Conservation (phyloP, 2,888 invertebrate species). For the Dynastes tityus region DNA sequence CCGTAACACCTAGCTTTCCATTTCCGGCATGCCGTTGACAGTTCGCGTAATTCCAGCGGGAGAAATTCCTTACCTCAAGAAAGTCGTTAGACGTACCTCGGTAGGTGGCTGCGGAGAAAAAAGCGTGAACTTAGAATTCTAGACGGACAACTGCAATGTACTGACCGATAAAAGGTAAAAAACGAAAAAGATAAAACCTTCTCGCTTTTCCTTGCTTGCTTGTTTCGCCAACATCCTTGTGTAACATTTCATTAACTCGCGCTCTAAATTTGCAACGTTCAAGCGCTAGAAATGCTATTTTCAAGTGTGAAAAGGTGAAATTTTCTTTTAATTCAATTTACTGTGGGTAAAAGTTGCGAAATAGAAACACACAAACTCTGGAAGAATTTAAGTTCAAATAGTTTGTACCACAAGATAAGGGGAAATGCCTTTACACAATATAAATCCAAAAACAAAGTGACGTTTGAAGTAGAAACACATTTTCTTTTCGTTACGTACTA, state of each 20-base stretch:
- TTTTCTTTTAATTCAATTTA: constrained; percentile 16
- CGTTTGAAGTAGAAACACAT: no score
- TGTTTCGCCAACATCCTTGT: constrained; percentile 10
- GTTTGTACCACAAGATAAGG: no score
- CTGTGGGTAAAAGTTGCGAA: background rate
- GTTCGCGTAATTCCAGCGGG: constrained; percentile 43
- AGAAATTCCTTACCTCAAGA: constrained; percentile 35
- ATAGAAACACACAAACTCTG: no score
- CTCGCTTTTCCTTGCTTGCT: background rate
- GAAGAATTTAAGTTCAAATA: no score
- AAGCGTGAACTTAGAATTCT: constrained; percentile 25
- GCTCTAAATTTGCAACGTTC: background rate
- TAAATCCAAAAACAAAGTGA: no score
- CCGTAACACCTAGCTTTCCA: constrained; percentile 56
- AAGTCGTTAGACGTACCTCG: constrained; percentile 20
- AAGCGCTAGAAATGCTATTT: background rate
- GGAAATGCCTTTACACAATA: no score
- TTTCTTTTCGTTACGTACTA: no score
- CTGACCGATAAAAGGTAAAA: constrained; percentile 25
- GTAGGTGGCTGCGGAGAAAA: background rate
- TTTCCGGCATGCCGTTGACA: constrained; percentile 56
- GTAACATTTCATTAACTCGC: constrained; percentile 34
- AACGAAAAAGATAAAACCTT: background rate
- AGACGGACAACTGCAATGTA: background rate
- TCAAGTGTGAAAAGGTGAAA: background rate